These are phyloP conservation scores for Morphnarchus princeps DNA, from an alignment of 2,113 vertebrate species.

Conservation along the genomic window DNA sequence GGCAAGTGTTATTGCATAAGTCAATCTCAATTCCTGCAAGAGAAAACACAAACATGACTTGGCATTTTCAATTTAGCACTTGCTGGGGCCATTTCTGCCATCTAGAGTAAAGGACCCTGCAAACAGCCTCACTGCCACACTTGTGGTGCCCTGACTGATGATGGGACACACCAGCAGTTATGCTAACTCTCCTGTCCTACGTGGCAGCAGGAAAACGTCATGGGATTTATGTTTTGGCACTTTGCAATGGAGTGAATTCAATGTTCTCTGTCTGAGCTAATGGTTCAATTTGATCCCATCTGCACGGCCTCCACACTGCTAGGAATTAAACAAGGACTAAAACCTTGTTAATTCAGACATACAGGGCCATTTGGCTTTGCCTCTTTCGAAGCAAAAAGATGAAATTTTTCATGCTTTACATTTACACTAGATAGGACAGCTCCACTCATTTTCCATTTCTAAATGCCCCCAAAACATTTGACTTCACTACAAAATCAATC, in stretches of 20 bases:
- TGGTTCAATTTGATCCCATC: background rate
- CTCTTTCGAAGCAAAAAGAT: background rate
- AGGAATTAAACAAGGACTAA: background rate
- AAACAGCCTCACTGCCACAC: background rate
- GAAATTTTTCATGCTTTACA: background rate
- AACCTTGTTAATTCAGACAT: background rate
- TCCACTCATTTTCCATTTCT: background rate
- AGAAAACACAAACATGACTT: background rate
- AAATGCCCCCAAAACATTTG: background rate
- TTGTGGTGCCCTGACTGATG: background rate
- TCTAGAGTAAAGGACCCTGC: background rate
- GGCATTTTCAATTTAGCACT: background rate
- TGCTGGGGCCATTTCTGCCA: background rate
- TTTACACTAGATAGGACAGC: background rate
- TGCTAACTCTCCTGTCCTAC: background rate
- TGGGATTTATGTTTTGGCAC: background rate
- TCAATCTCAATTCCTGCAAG: slow-evolving; percentile 78
- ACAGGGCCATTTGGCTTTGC: background rate
- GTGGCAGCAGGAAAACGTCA: background rate
- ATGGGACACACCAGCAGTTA: background rate
- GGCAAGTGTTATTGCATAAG: slow-evolving; percentile 81
- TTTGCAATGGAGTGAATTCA: background rate
- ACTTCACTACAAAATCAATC: background rate
- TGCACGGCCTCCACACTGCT: background rate
- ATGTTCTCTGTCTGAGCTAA: background rate